Evolutionary conservation across 2,888 invertebrate species (phyloP), one percentile per base, ranked within the genome.

Genomic region (Anorthoa munda): DNA sequence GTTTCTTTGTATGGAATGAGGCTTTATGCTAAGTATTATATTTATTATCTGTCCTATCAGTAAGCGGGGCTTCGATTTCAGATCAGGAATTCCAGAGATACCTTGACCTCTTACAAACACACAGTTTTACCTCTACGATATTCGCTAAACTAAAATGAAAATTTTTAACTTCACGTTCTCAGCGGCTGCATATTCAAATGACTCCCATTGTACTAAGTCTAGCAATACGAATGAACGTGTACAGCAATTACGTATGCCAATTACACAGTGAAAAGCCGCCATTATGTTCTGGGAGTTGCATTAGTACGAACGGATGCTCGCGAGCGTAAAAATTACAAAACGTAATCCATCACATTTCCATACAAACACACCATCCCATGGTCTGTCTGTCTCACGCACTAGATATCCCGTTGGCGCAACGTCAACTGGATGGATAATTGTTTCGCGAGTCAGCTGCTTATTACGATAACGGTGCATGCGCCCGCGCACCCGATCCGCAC

Each of bases 351-450:
- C 75, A 69, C 72, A 83, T 87, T 87, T 83, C 75, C 79, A 82
- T 81, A 88, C 86, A 86, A 84, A 84, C 80, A 77, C 68, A 73
- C 51, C 59, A 64, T 74, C 64, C 71, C 71, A 78, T 81, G 78
- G 59, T 60, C n/a, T 66, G 66, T 50, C 55, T 60, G 70, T 86
- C 87, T 82, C 87, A 87, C 84, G 84, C 80, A 83, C 79, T 82
- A 77, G 72, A 84, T 81, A 71, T 86, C 83, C 87, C 90, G 86
- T 89, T 87, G 87, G 84, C 82, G 86, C 84, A 86, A 87, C 90
- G 86, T 86, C 87, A 87, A 87, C 83, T 83, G 88, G 88, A 90
- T 83, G 88, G 88, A 90, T 92, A 93, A 93, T 93, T 92, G 92
- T 92, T 93, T 90, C 85, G 86, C 90, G 83, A 92, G 89, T 91